Conservation (phyloP, 2,888 invertebrate species). For the Stictocephala bisonia region DNA sequence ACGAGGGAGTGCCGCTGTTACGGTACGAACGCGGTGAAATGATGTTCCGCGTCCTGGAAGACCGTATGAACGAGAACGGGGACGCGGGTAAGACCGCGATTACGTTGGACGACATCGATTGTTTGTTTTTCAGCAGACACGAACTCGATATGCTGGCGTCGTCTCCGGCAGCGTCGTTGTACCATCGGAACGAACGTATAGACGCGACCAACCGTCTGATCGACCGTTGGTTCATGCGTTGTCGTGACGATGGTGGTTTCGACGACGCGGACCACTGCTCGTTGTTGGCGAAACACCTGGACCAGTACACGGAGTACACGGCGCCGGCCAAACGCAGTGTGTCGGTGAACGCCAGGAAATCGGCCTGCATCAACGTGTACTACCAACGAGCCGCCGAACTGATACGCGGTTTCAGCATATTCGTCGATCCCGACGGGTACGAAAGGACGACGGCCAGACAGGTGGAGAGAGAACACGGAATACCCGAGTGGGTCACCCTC, state of each 20-base stretch:
- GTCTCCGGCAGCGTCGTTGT: background rate
- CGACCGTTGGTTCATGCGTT: background rate
- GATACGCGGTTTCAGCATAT: conserved; percentile 14
- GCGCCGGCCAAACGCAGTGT: conserved; percentile 15
- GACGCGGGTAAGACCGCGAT: too few species aligned
- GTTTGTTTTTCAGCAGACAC: too few species aligned
- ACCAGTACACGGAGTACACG: conserved; percentile 12
- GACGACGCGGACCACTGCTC: background rate
- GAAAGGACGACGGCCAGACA: background rate
- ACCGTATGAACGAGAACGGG: background rate
- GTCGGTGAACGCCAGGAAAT: conserved; percentile 3
- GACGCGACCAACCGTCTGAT: background rate
- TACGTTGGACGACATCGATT: background rate
- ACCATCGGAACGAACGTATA: too few species aligned
- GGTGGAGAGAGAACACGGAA: background rate
- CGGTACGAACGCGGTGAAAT: background rate
- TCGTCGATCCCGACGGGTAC: conserved; percentile 7
- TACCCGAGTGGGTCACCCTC: background rate
- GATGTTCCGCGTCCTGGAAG: background rate
- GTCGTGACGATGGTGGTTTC: background rate
- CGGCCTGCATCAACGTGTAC: conserved; percentile 13
- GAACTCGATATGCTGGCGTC: background rate
- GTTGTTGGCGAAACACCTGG: background rate
- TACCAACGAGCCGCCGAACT: background rate
- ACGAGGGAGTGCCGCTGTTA: background rate